Percentiles rank a stretch among this genome's conserved stretches.
Evolutionary conservation across 2,888 invertebrate genomes (phyloP).

Genomic region (Latheticus oryzae): DNA sequence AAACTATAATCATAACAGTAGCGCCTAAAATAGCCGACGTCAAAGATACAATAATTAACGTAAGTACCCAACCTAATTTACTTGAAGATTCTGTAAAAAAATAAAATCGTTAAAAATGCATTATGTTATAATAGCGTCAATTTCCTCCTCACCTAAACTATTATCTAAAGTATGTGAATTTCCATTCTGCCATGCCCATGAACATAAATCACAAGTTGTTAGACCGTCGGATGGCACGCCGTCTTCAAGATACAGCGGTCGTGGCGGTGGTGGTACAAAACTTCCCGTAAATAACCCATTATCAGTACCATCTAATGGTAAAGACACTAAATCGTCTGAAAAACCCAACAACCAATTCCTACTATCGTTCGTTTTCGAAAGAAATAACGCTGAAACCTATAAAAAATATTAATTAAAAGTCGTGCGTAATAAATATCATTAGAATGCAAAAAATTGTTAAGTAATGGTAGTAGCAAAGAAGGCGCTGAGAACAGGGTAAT

Average conservation of each 20-base stretch:
- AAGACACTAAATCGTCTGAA: slow-evolving; percentile 47
- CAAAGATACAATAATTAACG: slow-evolving; percentile 77
- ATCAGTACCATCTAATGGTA: slow-evolving; percentile 59
- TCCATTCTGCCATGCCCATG: slow-evolving; percentile 75
- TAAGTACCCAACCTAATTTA: slow-evolving; percentile 77
- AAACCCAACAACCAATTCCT: slow-evolving; percentile 49
- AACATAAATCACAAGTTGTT: slow-evolving; percentile 79
- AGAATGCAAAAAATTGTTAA: slow-evolving; percentile 46
- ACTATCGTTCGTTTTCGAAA: slow-evolving; percentile 46
- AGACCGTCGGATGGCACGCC: slow-evolving; percentile 74
- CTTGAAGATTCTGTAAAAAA: slow-evolving; percentile 70
- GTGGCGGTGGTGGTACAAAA: slow-evolving; percentile 77
- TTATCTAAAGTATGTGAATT: slow-evolving; percentile 66
- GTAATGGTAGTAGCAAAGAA: slow-evolving; percentile 53
- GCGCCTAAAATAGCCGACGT: slow-evolving; percentile 78
- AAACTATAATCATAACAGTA: slow-evolving; percentile 77
- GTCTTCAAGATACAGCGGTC: slow-evolving; percentile 75
- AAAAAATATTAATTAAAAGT: no score
- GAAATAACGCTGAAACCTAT: slow-evolving; percentile 43
- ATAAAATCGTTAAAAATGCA: no score
- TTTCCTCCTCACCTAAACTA: slow-evolving; percentile 73
- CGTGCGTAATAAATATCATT: no score
- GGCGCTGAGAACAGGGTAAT: slow-evolving; percentile 59
- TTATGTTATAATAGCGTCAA: no score
- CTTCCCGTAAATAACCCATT: slow-evolving; percentile 64